Evolutionary conservation across 1,140 invertebrate genomes (phyloP).

Genomic region (Caenorhabditis latens): DNA sequence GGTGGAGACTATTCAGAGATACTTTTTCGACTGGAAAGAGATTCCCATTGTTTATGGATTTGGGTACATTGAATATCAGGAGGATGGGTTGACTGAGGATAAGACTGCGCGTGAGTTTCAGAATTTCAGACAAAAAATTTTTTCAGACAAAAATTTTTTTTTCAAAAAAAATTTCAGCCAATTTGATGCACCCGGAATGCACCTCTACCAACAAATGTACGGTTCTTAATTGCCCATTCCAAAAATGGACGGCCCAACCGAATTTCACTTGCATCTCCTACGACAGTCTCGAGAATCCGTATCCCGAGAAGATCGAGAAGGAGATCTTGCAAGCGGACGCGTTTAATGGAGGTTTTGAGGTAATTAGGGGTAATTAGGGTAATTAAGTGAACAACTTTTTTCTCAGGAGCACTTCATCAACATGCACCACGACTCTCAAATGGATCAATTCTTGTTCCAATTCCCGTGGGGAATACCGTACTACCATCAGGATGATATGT

Average conservation of each 20-base stretch:
- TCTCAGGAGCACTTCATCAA: constrained; percentile 75
- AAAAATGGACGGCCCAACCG: constrained; percentile 64
- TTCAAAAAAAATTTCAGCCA: constrained; percentile 66
- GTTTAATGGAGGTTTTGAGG: constrained; percentile 67
- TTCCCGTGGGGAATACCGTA: constrained; percentile 74
- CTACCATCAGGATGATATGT: constrained; percentile 68
- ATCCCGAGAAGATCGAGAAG: constrained; percentile 65
- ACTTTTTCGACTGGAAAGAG: constrained; percentile 40
- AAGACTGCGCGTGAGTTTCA: constrained; percentile 52
- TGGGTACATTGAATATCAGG: constrained; percentile 12
- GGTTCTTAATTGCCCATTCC: constrained; percentile 75
- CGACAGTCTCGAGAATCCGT: constrained; percentile 69
- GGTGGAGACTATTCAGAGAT: constrained; percentile 55
- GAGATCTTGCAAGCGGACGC: constrained; percentile 71
- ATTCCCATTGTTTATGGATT: constrained; percentile 48
- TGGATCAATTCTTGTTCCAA: constrained; percentile 73
- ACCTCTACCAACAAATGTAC: constrained; percentile 66
- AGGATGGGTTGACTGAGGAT: neutral
- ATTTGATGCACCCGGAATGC: constrained; percentile 70
- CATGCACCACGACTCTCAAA: constrained; percentile 76
- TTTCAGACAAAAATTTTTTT: too few species aligned
- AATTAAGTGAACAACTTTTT: neutral
- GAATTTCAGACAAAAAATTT: too few species aligned
- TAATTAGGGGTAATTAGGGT: neutral
- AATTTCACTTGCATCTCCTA: constrained; percentile 70